phyloP scores from a whole-genome alignment of 1,140 invertebrate species.

The Chrysomallon squamiferum region DNA sequence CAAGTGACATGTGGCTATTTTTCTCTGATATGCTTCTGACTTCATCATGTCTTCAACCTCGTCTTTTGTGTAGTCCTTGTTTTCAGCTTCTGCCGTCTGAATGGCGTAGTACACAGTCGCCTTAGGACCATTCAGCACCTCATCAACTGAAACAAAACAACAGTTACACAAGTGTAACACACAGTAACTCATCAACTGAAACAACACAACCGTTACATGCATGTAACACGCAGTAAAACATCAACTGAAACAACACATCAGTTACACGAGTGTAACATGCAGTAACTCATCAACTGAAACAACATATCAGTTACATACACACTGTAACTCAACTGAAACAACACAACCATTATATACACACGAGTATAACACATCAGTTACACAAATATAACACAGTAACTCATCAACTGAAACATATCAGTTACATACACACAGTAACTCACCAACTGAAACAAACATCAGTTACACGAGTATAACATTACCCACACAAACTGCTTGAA shows the following conservation, averaged over 20 bases:
- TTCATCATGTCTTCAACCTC: conserved; percentile 53
- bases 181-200: background rate
- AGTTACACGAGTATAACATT: too few species aligned
- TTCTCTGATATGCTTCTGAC: conserved; percentile 44
- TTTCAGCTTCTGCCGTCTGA: conserved; percentile 14
- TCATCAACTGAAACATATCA: too few species aligned
- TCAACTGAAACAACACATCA: background rate
- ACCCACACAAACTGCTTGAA: too few species aligned
- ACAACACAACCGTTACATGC: background rate
- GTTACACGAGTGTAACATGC: background rate
- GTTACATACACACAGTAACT: too few species aligned
- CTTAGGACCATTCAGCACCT: conserved; percentile 42
- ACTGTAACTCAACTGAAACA: background rate
- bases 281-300: background rate
- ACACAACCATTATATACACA: too few species aligned
- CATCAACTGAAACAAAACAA: conserved; percentile 26
- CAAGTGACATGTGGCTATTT: conserved; percentile 51
- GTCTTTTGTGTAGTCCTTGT: conserved; percentile 38
- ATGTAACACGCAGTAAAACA: background rate
- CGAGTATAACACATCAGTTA: too few species aligned
- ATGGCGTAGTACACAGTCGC: conserved; percentile 41
- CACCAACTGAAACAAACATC: too few species aligned
- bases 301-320: background rate
- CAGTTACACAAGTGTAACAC: background rate
- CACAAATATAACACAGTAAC: too few species aligned